Base-by-base conservation (phyloP, 2,113 vertebrate species). In the Marmota flaviventris region DNA sequence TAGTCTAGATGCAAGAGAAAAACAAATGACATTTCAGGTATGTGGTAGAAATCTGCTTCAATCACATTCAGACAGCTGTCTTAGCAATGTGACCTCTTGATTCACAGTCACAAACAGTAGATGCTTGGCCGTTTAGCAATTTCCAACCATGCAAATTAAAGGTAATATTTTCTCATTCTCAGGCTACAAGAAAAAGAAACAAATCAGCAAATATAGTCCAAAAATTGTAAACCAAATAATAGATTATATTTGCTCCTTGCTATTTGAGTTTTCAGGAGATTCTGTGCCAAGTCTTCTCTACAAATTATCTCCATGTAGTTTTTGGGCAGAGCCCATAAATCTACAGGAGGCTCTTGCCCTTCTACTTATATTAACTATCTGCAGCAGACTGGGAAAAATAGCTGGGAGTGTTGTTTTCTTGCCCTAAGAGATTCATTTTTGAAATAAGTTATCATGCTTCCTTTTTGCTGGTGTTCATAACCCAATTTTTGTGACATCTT, bases 1-100 rank as follows among this genome's bases (percentile, higher is more conserved):
- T 29, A 27, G 42, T 84, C 20, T 56, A 96, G 14, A 69, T 56
- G 42, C 93, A 93, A 81, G 27, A 92, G 39, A 9, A 94, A 96
- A 85, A 51, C 27, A 85, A 89, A 75, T 81, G 22, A 27, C 29
- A 81, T 67, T 85, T 76, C 22, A 92, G n/a, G 58, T 75, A 53
- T 76, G 17, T 58, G 45, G 14, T 85, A 63, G 67, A 86, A 89
- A 89, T 81, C 65, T 75, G 24, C 45, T 79, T 58, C 37, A 14
- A 0, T 76, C 27, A 61, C 24, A 85, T 5, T 39, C 6, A 67
- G 72, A 75, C 32, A 75, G 9, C 34, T 81, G 9, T 96, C 65
- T 76, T 67, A 92, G 56, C 67, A 85, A 37, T 45, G 37, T 24
- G 67, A 85, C 89, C 75, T 53, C 56, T 63, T 45, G 79, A 94